Evolutionary conservation across 2,797 vertebrate species (phyloP), one percentile per base, ranked within the genome.

Genomic region (Mormyrops attenuatus): DNA sequence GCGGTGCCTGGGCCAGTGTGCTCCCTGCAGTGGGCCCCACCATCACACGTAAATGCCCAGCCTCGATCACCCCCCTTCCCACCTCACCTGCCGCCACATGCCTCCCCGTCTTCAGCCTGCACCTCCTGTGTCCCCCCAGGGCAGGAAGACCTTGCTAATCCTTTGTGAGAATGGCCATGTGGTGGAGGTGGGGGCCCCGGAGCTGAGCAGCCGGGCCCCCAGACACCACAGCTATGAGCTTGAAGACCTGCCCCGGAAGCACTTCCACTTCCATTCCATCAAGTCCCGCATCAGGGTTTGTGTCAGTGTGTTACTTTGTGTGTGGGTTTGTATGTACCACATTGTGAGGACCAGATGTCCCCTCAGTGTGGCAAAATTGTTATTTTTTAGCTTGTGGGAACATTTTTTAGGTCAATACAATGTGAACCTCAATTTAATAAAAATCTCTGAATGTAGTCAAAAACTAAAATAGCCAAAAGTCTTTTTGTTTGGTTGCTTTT

Each of bases 1-100:
- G 89, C 1, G 5, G 97, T 99, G n/a, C 98, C 98, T 0, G 98
- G 97, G 5, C 96, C 98, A 0, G 97, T 99, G 44, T 93, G 94
- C 90, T 93, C 94, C 1, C 95, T 99, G 92, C 94, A 96, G 85
- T 99, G 98, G 98, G 97, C 98, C 60, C 95, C 97, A 63, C 89
- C 91, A 41, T 95, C 94, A 90, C 96, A 98, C 3, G 98, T 98
- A 92, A 96, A 69, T 69, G 63, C 4, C 26, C 63, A 0, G 26
- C 80, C 6, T 88, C 9, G 80, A 50, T 90, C 49, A 80, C 26
- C 87, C 85, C 77, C 85, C 20, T 66, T 52, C 88, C 5, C 15
- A 66, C 9, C 26, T 11, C 44, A 30, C 34, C 49, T 2, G 4
- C 63, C 8, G 2, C 38, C 3, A 84, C 3, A 13, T 47, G 30